Base-by-base conservation (phyloP, 2,797 vertebrate genomes). In the Novumbra hubbsi region DNA sequence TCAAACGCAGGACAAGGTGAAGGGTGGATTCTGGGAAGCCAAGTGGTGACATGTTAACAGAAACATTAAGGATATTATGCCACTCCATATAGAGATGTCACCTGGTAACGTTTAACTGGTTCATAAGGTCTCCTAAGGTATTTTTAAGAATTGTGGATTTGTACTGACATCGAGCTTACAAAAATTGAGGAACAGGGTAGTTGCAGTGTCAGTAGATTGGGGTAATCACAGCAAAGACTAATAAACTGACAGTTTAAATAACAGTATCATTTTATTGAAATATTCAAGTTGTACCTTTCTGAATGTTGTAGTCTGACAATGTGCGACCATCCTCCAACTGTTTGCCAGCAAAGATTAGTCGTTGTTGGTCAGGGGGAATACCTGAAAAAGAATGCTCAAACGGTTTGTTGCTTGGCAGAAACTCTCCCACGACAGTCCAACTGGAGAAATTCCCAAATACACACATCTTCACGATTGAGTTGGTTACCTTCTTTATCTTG, bases 341-440 rank as follows among this genome's bases (percentile, higher is more conserved):
- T 78, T 98, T 97, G 27, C 96, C 96, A 11, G 96, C 96, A 21
- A 98, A 98, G 79, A 98, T 97, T 92, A 98, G 87, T 75, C 96
- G 96, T 91, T 98, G 96, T 90, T 98, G 96, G 90, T 98, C 96
- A 0, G 96, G 96, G 0, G 96, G 96, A 78, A 97, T 98, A 38
- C 96, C 96, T 97, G 70, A 38, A 78, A 76, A 2, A 11, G 21
- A 12, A 60, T 24, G 4, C 8, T n/a, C 32, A 27, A 64, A 64
- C 15, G 27, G 49, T 19, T 30, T 8, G 38, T 19, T 72, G 38
- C 64, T 9, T 1, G 30, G 17, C 3, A 8, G 8, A 67, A 34
- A 67, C 21, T 2, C 7, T 19, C 65, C 32, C 19, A 34, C 11
- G 3, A 24, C 19, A 34, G 4, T 17, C 6, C n/a, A 38, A 65